These are phyloP conservation scores for Pantherophis alleghaniensis DNA, from an alignment of 2,797 vertebrate species.

Conservation along the genomic window DNA sequence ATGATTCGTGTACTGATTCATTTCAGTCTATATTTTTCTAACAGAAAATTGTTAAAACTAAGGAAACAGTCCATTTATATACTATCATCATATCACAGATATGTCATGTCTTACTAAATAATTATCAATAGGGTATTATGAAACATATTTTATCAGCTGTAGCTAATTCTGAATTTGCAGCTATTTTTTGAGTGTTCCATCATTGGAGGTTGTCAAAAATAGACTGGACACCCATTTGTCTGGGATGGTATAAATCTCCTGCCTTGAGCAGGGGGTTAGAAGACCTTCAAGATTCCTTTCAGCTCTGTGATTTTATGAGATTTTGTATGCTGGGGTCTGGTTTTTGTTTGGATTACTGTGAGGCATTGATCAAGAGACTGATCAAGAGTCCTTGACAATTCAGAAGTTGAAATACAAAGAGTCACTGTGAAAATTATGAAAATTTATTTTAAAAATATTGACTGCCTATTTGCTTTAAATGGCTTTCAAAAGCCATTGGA, in stretches of 20 bases:
- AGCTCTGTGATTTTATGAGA: background rate
- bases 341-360: background rate
- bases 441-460: background rate
- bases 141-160: background rate
- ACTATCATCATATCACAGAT: background rate
- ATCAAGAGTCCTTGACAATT: background rate
- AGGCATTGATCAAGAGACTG: background rate
- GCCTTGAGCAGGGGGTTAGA: background rate
- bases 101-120: background rate
- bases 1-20: slow-evolving; percentile 18
- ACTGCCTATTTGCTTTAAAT: background rate
- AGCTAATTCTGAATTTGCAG: background rate
- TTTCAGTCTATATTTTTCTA: slow-evolving; percentile 18
- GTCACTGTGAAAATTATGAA: background rate
- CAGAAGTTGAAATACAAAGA: background rate
- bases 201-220: background rate
- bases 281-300: background rate
- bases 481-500: background rate
- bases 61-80: background rate
- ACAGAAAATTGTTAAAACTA: slow-evolving; percentile 19
- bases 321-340: background rate
- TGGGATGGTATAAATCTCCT: background rate
- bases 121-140: background rate
- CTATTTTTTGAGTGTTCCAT: background rate
- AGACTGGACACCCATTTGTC: background rate